Conservation (phyloP, 2,113 vertebrate genomes). For the Cyanocitta stelleri region DNA sequence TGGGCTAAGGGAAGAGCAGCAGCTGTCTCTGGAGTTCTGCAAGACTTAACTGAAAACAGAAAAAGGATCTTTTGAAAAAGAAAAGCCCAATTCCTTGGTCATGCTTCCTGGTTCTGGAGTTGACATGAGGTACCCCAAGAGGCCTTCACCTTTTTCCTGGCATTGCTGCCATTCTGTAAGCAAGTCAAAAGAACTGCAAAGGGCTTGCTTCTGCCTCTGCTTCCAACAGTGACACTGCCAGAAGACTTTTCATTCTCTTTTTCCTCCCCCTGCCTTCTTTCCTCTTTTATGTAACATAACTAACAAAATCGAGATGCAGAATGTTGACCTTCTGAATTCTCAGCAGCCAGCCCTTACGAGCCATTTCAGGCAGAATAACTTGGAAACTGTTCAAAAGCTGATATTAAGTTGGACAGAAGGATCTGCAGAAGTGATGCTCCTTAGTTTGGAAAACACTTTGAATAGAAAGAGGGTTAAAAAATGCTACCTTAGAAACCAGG, state of each 20-base stretch:
- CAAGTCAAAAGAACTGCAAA: background rate
- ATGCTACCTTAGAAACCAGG: background rate
- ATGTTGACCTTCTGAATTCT: background rate
- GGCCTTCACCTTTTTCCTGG: background rate
- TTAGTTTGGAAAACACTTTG: background rate
- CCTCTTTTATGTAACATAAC: background rate
- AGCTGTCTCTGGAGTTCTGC: background rate
- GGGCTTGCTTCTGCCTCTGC: background rate
- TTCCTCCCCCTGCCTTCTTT: rapidly evolving
- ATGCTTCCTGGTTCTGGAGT: background rate
- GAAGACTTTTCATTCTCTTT: background rate
- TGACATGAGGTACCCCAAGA: background rate
- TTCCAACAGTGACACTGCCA: background rate
- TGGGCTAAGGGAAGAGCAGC: background rate
- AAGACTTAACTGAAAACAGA: background rate
- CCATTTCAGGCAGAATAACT: background rate
- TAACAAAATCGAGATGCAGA: background rate
- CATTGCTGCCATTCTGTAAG: background rate
- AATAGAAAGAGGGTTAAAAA: background rate
- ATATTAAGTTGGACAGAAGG: background rate
- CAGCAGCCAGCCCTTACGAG: background rate
- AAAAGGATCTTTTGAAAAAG: background rate
- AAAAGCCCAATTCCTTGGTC: background rate
- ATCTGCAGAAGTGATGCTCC: background rate
- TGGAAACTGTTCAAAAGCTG: background rate